These are phyloP conservation scores for Toxostoma redivivum DNA, from an alignment of 2,113 vertebrate genomes.

Conservation along the genomic window DNA sequence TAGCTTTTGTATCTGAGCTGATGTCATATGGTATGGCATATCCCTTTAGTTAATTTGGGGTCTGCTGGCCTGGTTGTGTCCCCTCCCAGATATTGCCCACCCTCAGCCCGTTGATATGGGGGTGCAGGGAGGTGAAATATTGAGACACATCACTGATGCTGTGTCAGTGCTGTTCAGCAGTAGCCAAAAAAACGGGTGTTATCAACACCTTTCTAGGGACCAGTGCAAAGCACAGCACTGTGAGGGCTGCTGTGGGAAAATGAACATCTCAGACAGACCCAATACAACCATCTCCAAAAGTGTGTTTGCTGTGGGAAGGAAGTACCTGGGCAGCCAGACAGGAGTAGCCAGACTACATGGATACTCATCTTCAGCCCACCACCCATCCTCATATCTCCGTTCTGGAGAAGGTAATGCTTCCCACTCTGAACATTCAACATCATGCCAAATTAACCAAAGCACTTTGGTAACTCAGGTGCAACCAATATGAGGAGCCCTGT, in stretches of 20 bases:
- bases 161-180: neutral
- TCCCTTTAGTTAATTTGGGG: neutral
- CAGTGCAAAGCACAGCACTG: neutral
- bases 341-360: fast-evolving
- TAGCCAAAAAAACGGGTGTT: neutral
- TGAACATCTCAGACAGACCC: neutral
- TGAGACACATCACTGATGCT: neutral
- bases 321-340: neutral
- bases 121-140: fast-evolving
- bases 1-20: neutral
- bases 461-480: neutral
- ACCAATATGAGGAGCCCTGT: neutral
- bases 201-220: neutral
- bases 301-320: neutral
- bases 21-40: neutral
- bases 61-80: neutral
- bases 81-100: neutral
- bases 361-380: neutral
- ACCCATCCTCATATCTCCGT: neutral
- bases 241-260: neutral
- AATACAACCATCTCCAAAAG: neutral
- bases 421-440: neutral
- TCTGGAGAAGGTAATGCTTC: neutral
- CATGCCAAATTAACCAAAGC: neutral
- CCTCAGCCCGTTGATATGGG: neutral